phyloP scores from a whole-genome alignment of 2,113 vertebrate species.

The Cervus canadensis region DNA sequence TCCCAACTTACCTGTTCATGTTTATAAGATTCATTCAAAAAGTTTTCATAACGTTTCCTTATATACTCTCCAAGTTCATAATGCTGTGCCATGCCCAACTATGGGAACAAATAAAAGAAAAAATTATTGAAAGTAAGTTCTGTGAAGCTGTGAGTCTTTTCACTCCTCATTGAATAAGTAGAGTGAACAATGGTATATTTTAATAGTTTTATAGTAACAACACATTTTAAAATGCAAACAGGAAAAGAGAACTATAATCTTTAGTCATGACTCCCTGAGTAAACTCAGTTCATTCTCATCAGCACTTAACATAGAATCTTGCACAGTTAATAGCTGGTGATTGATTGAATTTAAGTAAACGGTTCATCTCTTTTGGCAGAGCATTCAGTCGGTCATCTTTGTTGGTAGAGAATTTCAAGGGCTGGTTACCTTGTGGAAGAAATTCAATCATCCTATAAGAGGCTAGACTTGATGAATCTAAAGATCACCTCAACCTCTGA shows the following conservation, averaged over 20 bases:
- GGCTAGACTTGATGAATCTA: neutral
- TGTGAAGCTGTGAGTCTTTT: neutral
- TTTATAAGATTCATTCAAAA: conserved; percentile 86
- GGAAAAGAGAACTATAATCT: neutral
- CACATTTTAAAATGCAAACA: neutral
- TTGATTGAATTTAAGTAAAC: neutral
- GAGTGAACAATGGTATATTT: neutral
- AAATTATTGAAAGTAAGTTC: neutral
- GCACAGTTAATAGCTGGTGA: neutral
- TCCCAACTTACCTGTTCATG: conserved; percentile 81
- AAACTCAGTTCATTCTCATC: neutral
- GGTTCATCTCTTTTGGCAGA: neutral
- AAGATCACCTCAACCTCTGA: neutral
- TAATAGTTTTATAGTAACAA: neutral
- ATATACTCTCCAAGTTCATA: conserved; percentile 86
- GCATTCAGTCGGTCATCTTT: neutral
- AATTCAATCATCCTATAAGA: neutral
- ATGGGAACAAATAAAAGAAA: conserved; percentile 40
- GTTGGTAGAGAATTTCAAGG: neutral
- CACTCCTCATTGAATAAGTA: neutral
- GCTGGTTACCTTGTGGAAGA: neutral
- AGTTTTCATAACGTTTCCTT: conserved; percentile 81
- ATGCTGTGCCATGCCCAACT: conserved; percentile 91
- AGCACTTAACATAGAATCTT: neutral
- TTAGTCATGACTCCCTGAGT: neutral